Evolutionary conservation across 1,140 invertebrate genomes (phyloP), one percentile per base, ranked within the genome.

Genomic region (Euwallacea similis): DNA sequence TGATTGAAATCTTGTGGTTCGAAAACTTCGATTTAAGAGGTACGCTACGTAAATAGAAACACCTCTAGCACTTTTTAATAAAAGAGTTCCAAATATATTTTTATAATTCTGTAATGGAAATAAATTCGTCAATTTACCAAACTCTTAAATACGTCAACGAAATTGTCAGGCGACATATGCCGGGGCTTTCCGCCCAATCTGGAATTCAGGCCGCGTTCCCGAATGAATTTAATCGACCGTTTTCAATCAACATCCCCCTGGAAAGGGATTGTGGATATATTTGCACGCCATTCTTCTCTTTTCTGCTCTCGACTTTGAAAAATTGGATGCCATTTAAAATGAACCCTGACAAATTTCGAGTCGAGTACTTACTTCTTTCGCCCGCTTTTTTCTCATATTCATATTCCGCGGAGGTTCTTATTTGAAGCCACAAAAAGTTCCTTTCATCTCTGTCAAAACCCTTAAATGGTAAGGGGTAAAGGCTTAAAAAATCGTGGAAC

Each of bases 241-340:
- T 63, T 63, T 63, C 60, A 63, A 63, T 63, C 60, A 63, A 63
- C 60, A 13, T 63, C 16, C 44, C 60, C 13, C 21, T 15, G 9
- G 11, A n/a, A 63, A 21, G 10, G 44, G 10, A n/a, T 21, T 44
- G 60, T 11, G 59, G 15, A 63, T 63, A 21, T 63, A 46, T 63
- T 63, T 46, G 60, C 60, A 63, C 60, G 60, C 60, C 43, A 63
- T 63, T 63, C 44, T 47, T 63, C 60, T 63, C 43, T 60, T 42
- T 60, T 60, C 58, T 63, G 60, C 15, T 7, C 11, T 7, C 43
- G 60, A 63, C 60, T 63, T 63, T 63, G 60, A 63, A 63, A 63
- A 63, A 63, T 63, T 44, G 42, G 42, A 13, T 46, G 15, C 7
- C 60, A 44, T 46, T 46, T 63, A 63, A 63, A 46, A 8, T 46